Base-by-base conservation (phyloP, 2,113 vertebrate species). In the Struthidea cinerea region DNA sequence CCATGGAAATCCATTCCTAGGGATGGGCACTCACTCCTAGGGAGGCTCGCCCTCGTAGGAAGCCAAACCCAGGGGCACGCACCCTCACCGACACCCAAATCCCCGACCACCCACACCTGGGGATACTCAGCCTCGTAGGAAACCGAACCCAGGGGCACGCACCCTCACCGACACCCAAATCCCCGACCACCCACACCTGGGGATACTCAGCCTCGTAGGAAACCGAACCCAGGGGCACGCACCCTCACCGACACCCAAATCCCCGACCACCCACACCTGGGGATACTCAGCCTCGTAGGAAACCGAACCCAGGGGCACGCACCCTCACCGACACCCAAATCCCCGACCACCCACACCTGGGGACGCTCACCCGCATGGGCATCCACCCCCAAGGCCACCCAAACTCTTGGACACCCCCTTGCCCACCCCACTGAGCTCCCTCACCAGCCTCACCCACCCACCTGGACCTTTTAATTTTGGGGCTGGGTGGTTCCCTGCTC, bases 211-310 rank as follows among this genome's bases (percentile, higher is more conserved):
- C n/a, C n/a, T n/a, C n/a, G n/a, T n/a, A 1, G 39, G n/a, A 3
- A 16, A 3, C 14, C 37, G 35, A 71, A 16, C 10, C 35, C 41
- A 22, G 5, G 55, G 18, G 21, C 5, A 10, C 32, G 33, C 68
- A 55, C 7, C 3, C 27, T 53, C 28, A 11, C 5, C 9, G 28
- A 44, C 59, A 44, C 50, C 50, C 60, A 65, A 75, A 75, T 10
- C 39, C 67, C 0, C 8, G 30, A 20, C 15, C 1, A 26, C 1
- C 0, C 57, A 33, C 35, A 20, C 8, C 13, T 63, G 46, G 49
- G 49, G 27, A 52, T 2, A 5, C 47, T 23, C 47, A 28, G 0
- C 20, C 10, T 15, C 18, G 16, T 19, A 27, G 33, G n/a, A 37
- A n/a, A 3, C 13, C 30, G 27, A 33, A 11, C 22, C n/a, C 57